Base-by-base conservation (phyloP, 2,113 vertebrate genomes). In the Gracilinanus agilis region DNA sequence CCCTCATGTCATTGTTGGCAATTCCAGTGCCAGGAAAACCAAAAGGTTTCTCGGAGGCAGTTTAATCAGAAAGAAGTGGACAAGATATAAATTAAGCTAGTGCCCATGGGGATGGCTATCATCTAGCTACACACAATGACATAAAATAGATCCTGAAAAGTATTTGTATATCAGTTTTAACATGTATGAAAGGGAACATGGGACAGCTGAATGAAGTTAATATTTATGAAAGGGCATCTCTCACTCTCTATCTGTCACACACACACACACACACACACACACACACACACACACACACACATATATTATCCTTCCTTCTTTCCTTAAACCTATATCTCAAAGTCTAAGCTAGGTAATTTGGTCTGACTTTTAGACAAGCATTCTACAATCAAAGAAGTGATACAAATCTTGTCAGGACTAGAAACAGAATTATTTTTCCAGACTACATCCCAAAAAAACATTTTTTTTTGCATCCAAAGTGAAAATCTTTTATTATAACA, bases 341-440 rank as follows among this genome's bases (percentile, higher is more conserved):
- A 40, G 19, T 2, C 67, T 83, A 40, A 40, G 19, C 11, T 34
- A 83, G 67, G 67, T 83, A 34, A 40, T 83, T 21, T 40, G 19
- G 67, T 83, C 34, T 23, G 16, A 40, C n/a, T 40, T 6, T 49
- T 49, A 49, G 49, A 49, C 49, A 40, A 83, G 40, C n/a, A 83
- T 40, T 75, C 67, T 21, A 21, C 16, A n/a, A 75, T 40, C 67
- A 83, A 7, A 83, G 61, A 16, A 83, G 67, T 83, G 67, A 83
- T n/a, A 83, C n/a, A 83, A 83, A 83, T 83, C 67, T 83, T 19
- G 34, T 34, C 61, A 75, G 61, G 8, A 21, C n/a, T 40, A 97
- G 49, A 92, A 96, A 88, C 29, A 49, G 34, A 55, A 23, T 49
- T 16, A 88, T 67, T 95, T 92, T 40, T 83, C 67, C 16, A 83